Conservation (phyloP, 2,888 invertebrate genomes). For the Branchipolynoe longqiensis region DNA sequence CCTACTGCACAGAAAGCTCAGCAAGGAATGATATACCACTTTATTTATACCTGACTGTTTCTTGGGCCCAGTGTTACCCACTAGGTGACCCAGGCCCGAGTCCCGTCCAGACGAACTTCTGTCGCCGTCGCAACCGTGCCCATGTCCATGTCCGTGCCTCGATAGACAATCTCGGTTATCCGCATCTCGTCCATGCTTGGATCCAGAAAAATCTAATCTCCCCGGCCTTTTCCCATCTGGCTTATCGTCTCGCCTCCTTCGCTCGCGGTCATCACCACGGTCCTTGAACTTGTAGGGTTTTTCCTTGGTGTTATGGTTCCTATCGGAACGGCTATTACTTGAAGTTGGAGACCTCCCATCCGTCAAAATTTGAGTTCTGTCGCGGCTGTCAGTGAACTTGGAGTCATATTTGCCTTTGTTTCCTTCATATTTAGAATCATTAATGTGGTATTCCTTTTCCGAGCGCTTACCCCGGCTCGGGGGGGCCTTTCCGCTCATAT, state of each 20-base stretch:
- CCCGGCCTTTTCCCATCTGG: conserved; percentile 16
- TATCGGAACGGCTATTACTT: conserved; percentile 45
- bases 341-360: conserved; percentile 50
- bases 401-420: conserved; percentile 23
- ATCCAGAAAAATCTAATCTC: conserved; percentile 7
- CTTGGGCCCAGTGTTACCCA: background rate
- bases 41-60: conserved; percentile 28
- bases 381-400: conserved; percentile 44
- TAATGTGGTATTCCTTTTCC: conserved; percentile 41
- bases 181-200: conserved; percentile 47
- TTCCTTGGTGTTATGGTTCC: conserved; percentile 49
- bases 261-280: background rate
- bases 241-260: conserved; percentile 23
- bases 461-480: conserved; percentile 50
- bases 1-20: too few relatives aligned
- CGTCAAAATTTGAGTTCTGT: conserved; percentile 3
- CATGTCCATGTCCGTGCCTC: background rate
- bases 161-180: background rate
- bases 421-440: conserved; percentile 53
- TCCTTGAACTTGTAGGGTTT: conserved; percentile 42
- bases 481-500: conserved; percentile 54
- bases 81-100: background rate
- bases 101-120: conserved; percentile 21
- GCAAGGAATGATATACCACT: too few relatives aligned
- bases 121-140: conserved; percentile 19